These are phyloP conservation scores for Drosophila picticornis DNA, from an alignment of 2,888 invertebrate genomes.

Conservation along the genomic window DNA sequence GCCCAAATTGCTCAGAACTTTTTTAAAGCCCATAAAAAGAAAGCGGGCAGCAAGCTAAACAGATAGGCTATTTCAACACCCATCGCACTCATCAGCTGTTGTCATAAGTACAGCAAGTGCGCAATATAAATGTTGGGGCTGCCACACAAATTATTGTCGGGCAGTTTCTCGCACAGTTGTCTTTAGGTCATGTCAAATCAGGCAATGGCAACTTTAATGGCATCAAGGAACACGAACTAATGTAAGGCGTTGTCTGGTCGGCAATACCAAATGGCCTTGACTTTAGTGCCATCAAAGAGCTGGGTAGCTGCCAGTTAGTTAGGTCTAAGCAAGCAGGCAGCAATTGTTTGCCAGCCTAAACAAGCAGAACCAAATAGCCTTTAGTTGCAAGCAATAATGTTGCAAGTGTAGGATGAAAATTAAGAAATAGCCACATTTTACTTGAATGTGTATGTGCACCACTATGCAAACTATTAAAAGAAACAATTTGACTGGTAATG, in stretches of 20 bases:
- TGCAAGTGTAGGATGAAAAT: not conserved
- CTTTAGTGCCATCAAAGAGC: slow-evolving; percentile 29
- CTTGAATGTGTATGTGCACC: not conserved
- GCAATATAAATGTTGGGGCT: slow-evolving; percentile 29
- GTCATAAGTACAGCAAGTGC: slow-evolving; percentile 30
- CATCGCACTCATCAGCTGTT: slow-evolving; percentile 19
- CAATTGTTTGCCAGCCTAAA: slow-evolving; percentile 40
- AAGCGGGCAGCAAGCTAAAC: slow-evolving; percentile 32
- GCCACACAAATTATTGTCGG: slow-evolving; percentile 3
- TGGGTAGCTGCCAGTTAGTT: not conserved
- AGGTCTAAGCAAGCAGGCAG: slow-evolving; percentile 34
- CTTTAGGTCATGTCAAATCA: slow-evolving; percentile 44
- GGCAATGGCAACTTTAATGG: slow-evolving; percentile 63
- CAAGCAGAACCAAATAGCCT: slow-evolving; percentile 26
- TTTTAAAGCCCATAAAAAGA: slow-evolving; percentile 52
- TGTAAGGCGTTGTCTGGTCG: slow-evolving; percentile 35
- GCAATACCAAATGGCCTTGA: slow-evolving; percentile 33
- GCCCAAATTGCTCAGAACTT: slow-evolving; percentile 32
- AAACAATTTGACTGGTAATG: not conserved
- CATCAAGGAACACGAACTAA: slow-evolving; percentile 24
- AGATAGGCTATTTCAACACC: slow-evolving; percentile 34
- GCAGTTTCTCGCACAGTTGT: not conserved
- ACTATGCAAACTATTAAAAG: not conserved
- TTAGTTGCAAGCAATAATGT: not conserved
- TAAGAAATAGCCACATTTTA: not conserved